Base-by-base conservation (phyloP, 2,113 vertebrate species). In the Pterophyllum scalare region DNA sequence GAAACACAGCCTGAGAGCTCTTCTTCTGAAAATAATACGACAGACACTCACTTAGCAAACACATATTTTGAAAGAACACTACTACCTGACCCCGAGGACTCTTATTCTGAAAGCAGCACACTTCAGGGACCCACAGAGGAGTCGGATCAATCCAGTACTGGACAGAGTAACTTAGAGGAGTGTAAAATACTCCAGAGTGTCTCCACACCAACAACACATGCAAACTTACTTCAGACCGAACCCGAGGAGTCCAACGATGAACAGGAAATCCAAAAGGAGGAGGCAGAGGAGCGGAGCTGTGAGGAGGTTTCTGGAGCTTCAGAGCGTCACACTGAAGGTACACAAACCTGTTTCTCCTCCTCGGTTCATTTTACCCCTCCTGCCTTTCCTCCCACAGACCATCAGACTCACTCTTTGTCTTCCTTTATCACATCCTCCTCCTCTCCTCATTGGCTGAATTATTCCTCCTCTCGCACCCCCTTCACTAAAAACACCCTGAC, bases 251-350 rank as follows among this genome's bases (percentile, higher is more conserved):
- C 43, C 13, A 59, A 35, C 2, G 11, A 3, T 8, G 59, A 22
- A 64, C 81, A 38, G 14, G 13, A 49, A 20, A 8, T 80, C 52
- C 3, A 33, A 2, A 33, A 86, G 40, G 12, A 59, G 13, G 31
- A 35, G n/a, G 11, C 38, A 1, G 19, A 77, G 1, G 62, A 85
- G 70, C 0, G 24, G 2, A 19, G 59, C 38, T 11, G 33, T 56
- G 80, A 82, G 43, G 80, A 87, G 61, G 57, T 35, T 86, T 83
- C 20, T 86, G 89, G 43, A 87, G 75, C 87, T 58, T 33, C 82
- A 59, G 84, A 81, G 38, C 82, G 46, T 84, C 84, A 80, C 3
- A 64, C 40, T 72, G 75, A 93, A 93, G 92, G 93, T 94, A 94
- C 83, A 88, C 1, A 80, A 77, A 75, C 33, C 7, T n/a, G 7